These are phyloP conservation scores for Trichacis sp. DNA, from an alignment of 2,888 invertebrate species.

Conservation along the genomic window DNA sequence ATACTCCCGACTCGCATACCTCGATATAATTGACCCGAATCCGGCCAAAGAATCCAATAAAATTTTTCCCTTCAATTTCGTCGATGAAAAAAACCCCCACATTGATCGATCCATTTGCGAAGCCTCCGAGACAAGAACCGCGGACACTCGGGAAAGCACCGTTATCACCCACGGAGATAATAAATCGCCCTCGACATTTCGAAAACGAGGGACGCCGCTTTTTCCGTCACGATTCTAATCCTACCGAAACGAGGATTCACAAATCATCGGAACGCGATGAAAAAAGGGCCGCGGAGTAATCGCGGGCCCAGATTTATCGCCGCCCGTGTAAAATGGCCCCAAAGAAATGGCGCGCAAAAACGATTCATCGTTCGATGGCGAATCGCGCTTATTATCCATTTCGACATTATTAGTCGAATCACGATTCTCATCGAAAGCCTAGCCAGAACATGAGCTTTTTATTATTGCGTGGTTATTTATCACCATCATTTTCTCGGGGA, in stretches of 20 bases:
- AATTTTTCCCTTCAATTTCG: too few relatives aligned
- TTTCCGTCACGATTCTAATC: background rate
- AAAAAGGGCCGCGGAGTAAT: constrained; percentile 29
- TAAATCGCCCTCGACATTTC: background rate
- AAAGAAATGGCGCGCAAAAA: background rate
- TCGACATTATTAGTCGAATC: constrained; percentile 14
- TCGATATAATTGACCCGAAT: background rate
- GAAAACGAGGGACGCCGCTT: background rate
- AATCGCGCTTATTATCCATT: constrained; percentile 15
- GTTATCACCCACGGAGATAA: background rate
- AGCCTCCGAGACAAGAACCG: background rate
- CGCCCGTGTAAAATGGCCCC: background rate
- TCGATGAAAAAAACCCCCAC: too few relatives aligned
- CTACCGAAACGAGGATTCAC: background rate
- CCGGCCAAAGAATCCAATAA: too few relatives aligned
- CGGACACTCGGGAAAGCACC: background rate
- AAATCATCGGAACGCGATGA: background rate
- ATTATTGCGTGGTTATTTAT: constrained; percentile 55
- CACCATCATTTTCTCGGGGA: constrained; percentile 48
- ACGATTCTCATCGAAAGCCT: constrained; percentile 7
- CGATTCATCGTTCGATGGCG: constrained; percentile 4
- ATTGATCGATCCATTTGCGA: background rate
- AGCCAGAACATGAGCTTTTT: constrained; percentile 30
- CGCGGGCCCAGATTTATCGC: constrained; percentile 2
- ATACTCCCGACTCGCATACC: constrained; percentile 7